Evolutionary conservation across 2,888 invertebrate species (phyloP).

Genomic region (Limnephilus marmoratus): DNA sequence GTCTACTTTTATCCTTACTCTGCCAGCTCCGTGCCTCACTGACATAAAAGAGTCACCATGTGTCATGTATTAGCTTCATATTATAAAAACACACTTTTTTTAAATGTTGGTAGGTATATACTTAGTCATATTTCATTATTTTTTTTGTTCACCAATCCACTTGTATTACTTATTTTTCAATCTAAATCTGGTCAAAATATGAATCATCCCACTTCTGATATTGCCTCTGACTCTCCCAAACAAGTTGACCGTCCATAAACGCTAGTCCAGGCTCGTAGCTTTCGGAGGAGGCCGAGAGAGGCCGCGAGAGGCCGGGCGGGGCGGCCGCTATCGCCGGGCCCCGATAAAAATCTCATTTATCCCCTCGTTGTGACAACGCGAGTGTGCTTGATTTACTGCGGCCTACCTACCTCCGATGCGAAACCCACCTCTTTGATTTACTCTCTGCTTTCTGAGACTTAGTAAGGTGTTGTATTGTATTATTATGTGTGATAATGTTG

Average conservation of each 20-base stretch:
- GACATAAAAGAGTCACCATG: too few species aligned
- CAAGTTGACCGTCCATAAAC: constrained; percentile 12
- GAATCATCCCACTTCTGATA: background rate
- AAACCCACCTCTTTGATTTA: background rate
- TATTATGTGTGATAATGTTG: background rate
- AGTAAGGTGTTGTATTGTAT: background rate
- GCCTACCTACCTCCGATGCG: background rate
- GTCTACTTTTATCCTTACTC: too few species aligned
- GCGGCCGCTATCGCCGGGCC: constrained; percentile 51
- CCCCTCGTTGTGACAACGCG: constrained; percentile 55
- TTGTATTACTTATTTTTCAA: background rate
- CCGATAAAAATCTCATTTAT: constrained; percentile 79
- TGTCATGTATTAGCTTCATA: too few species aligned
- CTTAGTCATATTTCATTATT: too few species aligned
- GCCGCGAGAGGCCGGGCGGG: background rate
- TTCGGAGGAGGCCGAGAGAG: background rate
- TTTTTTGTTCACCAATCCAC: background rate
- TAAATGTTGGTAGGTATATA: too few species aligned
- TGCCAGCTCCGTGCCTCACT: too few species aligned
- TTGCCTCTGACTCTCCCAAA: background rate
- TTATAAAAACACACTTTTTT: too few species aligned
- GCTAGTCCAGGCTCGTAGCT: constrained; percentile 7
- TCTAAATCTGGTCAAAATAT: background rate
- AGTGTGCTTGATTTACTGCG: constrained; percentile 62
- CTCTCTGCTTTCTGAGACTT: background rate